Evolutionary conservation across 2,888 invertebrate species (phyloP).

Genomic region (Drosophila buzzatii): DNA sequence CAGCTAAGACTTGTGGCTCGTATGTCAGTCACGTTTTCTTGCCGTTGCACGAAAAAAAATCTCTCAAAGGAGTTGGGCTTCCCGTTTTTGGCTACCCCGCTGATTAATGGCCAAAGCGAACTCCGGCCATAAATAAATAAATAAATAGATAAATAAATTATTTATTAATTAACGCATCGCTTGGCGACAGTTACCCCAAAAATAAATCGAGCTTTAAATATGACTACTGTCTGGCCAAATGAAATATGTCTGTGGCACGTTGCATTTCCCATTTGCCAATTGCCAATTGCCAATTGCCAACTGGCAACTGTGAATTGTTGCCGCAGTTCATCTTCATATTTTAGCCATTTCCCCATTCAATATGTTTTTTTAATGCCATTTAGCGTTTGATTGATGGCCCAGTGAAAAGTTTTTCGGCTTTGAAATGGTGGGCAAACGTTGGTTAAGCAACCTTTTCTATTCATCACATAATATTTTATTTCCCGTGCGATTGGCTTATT

Average conservation of each 20-base stretch:
- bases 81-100: constrained; percentile 59
- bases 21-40: constrained; percentile 76
- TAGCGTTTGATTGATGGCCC: constrained; percentile 67
- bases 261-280: constrained; percentile 42
- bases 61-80: constrained; percentile 73
- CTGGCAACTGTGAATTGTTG: constrained; percentile 22
- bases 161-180: constrained; percentile 80
- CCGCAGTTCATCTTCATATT: constrained; percentile 71
- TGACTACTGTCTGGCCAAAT: constrained; percentile 24
- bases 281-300: constrained; percentile 18
- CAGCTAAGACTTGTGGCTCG: constrained; percentile 15
- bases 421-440: constrained; percentile 30
- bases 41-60: constrained; percentile 49
- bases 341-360: constrained; percentile 43
- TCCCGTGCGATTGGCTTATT: constrained; percentile 42
- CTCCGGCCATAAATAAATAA: constrained; percentile 76
- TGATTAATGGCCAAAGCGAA: constrained; percentile 79
- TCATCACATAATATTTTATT: constrained; percentile 49
- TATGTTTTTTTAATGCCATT: constrained; percentile 37
- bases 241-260: constrained; percentile 14
- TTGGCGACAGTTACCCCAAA: constrained; percentile 20
- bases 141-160: constrained; percentile 66
- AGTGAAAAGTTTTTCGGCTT: constrained; percentile 24
- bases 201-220: constrained; percentile 44
- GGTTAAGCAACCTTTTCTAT: constrained; percentile 55